Percentiles rank a stretch among this genome's conserved stretches.
phyloP scores from a whole-genome alignment of 2,888 invertebrate species.

The Eulithis testata region DNA sequence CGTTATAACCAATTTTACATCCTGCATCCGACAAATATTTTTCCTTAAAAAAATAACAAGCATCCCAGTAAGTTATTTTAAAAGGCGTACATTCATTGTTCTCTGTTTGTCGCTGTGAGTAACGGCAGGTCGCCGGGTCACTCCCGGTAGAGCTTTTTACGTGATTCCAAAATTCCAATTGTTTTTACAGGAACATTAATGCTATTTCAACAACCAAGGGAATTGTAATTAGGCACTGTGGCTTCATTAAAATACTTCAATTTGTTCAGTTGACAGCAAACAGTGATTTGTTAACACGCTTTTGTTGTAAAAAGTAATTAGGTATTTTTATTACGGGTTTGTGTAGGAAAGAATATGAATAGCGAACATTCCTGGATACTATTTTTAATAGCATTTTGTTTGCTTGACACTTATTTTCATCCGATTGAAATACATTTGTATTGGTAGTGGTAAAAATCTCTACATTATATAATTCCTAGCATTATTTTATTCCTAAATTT shows the following conservation, averaged over 20 bases:
- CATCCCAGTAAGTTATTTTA: slow-evolving; percentile 16
- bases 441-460: too few relatives aligned
- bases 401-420: not conserved
- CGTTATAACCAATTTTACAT: not conserved
- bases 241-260: slow-evolving; percentile 80
- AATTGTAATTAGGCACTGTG: slow-evolving; percentile 69
- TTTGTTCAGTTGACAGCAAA: slow-evolving; percentile 66
- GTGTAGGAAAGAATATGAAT: slow-evolving; percentile 16
- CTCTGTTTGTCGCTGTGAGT: slow-evolving; percentile 30
- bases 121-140: slow-evolving; percentile 45
- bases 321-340: slow-evolving; percentile 20
- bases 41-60: slow-evolving; percentile 15
- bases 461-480: too few relatives aligned
- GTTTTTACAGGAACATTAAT: slow-evolving; percentile 62
- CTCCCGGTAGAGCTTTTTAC: slow-evolving; percentile 59
- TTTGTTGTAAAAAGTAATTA: slow-evolving; percentile 50
- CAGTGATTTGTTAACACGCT: slow-evolving; percentile 71
- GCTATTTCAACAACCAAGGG: slow-evolving; percentile 59
- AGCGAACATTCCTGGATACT: slow-evolving; percentile 27
- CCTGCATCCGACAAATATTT: not conserved
- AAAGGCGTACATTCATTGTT: slow-evolving; percentile 19
- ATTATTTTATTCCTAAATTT: too few relatives aligned
- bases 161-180: slow-evolving; percentile 47
- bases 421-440: not conserved
- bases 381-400: slow-evolving; percentile 4